Evolutionary conservation across 2,797 vertebrate species (phyloP), one percentile per base, ranked within the genome.

Genomic region (Characodon lateralis): DNA sequence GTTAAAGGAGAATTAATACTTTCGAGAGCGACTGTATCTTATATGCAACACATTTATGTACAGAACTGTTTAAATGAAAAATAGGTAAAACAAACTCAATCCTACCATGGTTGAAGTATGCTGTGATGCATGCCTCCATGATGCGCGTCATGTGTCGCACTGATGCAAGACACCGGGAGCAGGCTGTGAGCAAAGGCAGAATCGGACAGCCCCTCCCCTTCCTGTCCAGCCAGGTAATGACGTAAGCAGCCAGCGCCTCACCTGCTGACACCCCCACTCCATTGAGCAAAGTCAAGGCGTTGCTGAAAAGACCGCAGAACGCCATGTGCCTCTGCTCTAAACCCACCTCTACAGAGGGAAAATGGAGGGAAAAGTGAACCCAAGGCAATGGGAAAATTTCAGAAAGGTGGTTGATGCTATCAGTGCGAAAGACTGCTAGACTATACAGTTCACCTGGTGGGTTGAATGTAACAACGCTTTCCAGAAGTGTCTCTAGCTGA

Each of bases 111-210:
- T 87, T 96, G 90, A 99, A 99, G 95, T 98, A 98, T 0, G 97
- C 96, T 0, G 94, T 88, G 89, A 99, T 97, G 82, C 97, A 98
- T 69, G 97, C 97, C 89, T 99, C 98, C 0, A 98, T 98, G 0
- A 95, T 96, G 85, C 96, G 96, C 0, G 97, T 97, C 98, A 99
- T 98, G 89, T 99, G 98, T 18, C 96, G 96, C 70, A 99, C 97
- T 0, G 98, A 99, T 0, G 98, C 98, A 72, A 99, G 94, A 88
- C 97, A 97, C 84, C 95, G 95, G 71, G 97, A 99, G 0, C 97
- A 96, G 0, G 98, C 97, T 0, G 98, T 99, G 73, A 99, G 94
- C 1, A 99, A 96, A 0, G 98, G 98, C 91, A 99, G 95, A 5
- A 97, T 96, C 3, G 96, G 93, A 81, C 97, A 89, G 56, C 97